phyloP scores from a whole-genome alignment of 2,888 invertebrate species.

The Anoplius nigerrimus region DNA sequence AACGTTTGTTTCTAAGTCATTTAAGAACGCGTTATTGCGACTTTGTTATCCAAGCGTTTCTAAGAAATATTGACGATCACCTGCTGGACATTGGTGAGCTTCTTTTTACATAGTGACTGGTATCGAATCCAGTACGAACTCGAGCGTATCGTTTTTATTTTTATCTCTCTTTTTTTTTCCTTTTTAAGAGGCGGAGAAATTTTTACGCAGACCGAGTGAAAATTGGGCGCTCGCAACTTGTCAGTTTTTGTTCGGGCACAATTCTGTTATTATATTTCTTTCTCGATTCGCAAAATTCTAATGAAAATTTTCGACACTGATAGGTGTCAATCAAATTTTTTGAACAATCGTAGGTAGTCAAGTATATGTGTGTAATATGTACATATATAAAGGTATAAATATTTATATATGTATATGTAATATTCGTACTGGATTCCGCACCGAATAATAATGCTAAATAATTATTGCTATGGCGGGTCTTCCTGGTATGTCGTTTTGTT shows the following conservation, averaged over 20 bases:
- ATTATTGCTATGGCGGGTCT: slow-evolving; percentile 41
- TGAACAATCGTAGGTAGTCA: no score
- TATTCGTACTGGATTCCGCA: slow-evolving; percentile 38
- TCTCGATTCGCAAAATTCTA: no score
- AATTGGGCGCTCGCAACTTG: no score
- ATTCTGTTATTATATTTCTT: no score
- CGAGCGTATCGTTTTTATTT: background rate
- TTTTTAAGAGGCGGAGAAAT: no score
- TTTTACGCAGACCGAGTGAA: no score
- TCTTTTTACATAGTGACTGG: slow-evolving; percentile 40
- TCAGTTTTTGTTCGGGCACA: no score
- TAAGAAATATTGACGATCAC: slow-evolving; percentile 52
- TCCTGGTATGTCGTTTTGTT: slow-evolving; percentile 39
- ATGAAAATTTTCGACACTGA: no score
- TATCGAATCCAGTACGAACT: slow-evolving; percentile 46
- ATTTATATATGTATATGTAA: background rate
- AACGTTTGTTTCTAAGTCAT: slow-evolving; percentile 52
- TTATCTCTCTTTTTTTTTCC: no score
- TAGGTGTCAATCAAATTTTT: no score
- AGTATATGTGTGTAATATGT: background rate
- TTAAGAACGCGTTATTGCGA: slow-evolving; percentile 51
- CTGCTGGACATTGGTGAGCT: slow-evolving; percentile 53
- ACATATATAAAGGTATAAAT: background rate
- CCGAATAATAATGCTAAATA: slow-evolving; percentile 39
- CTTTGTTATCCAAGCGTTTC: slow-evolving; percentile 50